Evolutionary conservation across 2,888 invertebrate genomes (phyloP), one percentile per base, ranked within the genome.

Genomic region (Muschampia plurimacula): DNA sequence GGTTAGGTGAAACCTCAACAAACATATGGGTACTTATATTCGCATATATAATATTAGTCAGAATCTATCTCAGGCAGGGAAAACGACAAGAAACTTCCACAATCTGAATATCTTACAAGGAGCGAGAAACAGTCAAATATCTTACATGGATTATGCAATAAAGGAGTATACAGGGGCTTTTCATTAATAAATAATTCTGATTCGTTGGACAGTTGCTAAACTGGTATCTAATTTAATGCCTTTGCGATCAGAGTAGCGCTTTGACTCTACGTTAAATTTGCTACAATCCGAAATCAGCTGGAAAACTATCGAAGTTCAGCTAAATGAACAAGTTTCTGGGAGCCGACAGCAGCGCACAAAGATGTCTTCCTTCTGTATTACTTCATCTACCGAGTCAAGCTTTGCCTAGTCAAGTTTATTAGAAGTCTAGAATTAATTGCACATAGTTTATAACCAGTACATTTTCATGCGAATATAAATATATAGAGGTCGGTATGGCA

Each of bases 271-370:
- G 86, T 86, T 88, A 84, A 89, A 89, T 90, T 90, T 89, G 89
- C 88, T 88, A 86, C 88, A 88, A 89, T 89, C 84, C 83, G 80
- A 89, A 91, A 88, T 87, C 89, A 87, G 88, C 86, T 89, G 90
- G 88, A 87, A 89, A 90, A 87, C 88, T 90, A 88, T 88, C 82
- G 83, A 85, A 87, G 84, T 84, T 83, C 76, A 75, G 77, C 82
- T 80, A 84, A 88, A 88, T 84, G 86, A 88, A 88, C 87, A 75
- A 91, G 86, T 89, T 89, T 86, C 79, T 78, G 82, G 74, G 84
- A 84, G 84, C 78, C 74, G 74, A 81, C 78, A 83, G 79, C 81
- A 85, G 80, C 80, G 79, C 77, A 78, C 83, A 83, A 82, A 81
- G 86, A 86, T 84, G 84, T 82, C 79, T 78, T 76, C 74, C 74